Conservation (phyloP, 2,888 invertebrate genomes). For the Drosophila quasianomalipes region DNA sequence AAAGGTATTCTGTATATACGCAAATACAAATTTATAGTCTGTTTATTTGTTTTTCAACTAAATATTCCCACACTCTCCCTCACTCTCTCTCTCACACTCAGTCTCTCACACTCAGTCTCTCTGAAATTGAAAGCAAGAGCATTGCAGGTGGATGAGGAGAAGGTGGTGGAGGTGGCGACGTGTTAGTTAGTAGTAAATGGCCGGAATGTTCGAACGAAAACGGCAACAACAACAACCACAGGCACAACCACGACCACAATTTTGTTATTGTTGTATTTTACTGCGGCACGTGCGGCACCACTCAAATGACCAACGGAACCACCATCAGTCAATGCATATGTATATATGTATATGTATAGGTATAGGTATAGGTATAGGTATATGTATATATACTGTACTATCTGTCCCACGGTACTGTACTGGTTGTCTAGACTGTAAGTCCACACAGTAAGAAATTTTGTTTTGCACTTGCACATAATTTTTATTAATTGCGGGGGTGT, state of each 20-base stretch:
- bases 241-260: background rate
- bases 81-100: background rate
- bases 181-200: conserved; percentile 17
- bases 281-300: conserved; percentile 54
- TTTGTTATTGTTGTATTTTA: background rate
- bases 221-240: conserved; percentile 5
- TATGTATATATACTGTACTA: background rate
- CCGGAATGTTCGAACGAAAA: conserved; percentile 25
- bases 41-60: conserved; percentile 66
- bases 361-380: background rate
- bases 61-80: conserved; percentile 44
- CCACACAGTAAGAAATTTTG: conserved; percentile 2
- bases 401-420: background rate
- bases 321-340: conserved; percentile 3
- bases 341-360: background rate
- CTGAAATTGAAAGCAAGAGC: conserved; percentile 57
- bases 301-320: conserved; percentile 40
- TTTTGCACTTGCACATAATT: background rate
- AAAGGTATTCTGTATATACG: conserved; percentile 40
- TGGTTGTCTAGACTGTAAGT: conserved; percentile 14
- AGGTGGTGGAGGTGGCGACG: background rate
- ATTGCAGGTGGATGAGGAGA: conserved; percentile 8
- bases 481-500: background rate
- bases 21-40: conserved; percentile 50
- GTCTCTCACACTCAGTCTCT: background rate